phyloP scores from a whole-genome alignment of 2,888 invertebrate genomes.

The Urechis unicinctus region DNA sequence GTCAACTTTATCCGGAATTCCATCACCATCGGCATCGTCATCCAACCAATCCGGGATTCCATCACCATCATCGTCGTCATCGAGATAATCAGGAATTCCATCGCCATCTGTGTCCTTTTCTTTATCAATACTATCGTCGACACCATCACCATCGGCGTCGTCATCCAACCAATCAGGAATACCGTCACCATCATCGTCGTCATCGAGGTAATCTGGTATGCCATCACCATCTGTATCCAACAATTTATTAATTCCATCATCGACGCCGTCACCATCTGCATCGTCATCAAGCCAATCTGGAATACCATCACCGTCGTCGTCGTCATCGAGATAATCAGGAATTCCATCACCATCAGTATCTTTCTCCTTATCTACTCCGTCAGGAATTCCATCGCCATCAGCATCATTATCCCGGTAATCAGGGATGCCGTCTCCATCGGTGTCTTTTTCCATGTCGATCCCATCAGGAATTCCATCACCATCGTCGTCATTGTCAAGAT shows the following conservation, averaged over 20 bases:
- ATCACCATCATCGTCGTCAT: conserved; percentile 19
- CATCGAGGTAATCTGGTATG: conserved; percentile 21
- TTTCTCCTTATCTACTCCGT: conserved; percentile 14
- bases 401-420: conserved; percentile 4
- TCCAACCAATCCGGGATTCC: too few species aligned
- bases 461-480: conserved; percentile 22
- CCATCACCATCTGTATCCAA: conserved; percentile 19
- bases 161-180: conserved; percentile 15
- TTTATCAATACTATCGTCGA: conserved; percentile 23
- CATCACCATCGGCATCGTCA: conserved; percentile 9
- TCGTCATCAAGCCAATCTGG: conserved; percentile 23
- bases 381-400: conserved; percentile 19
- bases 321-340: conserved; percentile 21
- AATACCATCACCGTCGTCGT: conserved; percentile 4
- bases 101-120: conserved; percentile 33
- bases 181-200: conserved; percentile 27
- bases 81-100: conserved; percentile 17
- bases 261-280: conserved; percentile 20
- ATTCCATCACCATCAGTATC: conserved; percentile 25
- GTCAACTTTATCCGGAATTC: conserved; percentile 11
- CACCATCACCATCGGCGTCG: conserved; percentile 24
- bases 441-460: conserved; percentile 15
- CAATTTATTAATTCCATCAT: conserved; percentile 21
- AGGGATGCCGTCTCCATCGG: conserved; percentile 19
- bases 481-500: conserved; percentile 30